Evolutionary conservation across 92 coral and sea anemone genomes (phyloP).

Genomic region (Virgularia gustaviana): DNA sequence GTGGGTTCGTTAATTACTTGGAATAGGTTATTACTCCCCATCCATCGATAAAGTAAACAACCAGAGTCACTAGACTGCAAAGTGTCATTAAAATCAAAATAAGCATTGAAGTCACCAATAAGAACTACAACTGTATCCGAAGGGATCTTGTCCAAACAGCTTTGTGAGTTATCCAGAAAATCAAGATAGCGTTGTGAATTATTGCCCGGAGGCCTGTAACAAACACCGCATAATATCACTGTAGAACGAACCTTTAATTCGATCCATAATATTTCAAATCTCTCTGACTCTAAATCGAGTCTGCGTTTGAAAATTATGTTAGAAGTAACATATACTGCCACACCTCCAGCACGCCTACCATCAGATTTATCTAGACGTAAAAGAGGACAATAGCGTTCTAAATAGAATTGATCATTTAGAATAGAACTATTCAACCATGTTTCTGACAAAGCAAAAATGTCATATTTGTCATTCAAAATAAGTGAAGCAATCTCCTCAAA

Average conservation of each 20-base stretch:
- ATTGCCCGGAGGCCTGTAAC: slow-evolving; percentile 5
- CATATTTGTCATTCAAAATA: neutral
- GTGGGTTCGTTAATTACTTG: slow-evolving; percentile 42
- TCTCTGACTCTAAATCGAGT: neutral
- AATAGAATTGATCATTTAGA: neutral
- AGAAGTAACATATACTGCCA: neutral
- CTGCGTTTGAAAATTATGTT: neutral
- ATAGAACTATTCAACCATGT: neutral
- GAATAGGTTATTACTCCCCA: slow-evolving; percentile 16
- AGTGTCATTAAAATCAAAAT: neutral
- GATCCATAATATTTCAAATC: neutral
- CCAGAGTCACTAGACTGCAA: slow-evolving; percentile 8
- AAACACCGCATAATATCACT: neutral
- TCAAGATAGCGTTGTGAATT: neutral
- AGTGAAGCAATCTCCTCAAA: slow-evolving; percentile 9
- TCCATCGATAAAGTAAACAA: neutral
- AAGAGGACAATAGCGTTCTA: neutral
- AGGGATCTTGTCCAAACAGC: neutral
- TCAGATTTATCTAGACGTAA: neutral
- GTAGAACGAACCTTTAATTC: neutral
- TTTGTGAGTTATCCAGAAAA: slow-evolving; percentile 10
- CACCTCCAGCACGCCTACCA: slow-evolving; percentile 24
- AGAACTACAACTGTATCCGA: slow-evolving; percentile 20
- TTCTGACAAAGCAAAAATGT: slow-evolving; percentile 11
- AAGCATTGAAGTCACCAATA: slow-evolving; percentile 20